Percentiles rank a stretch among this genome's conserved stretches.
These are phyloP conservation scores for Periplaneta americana DNA, from an alignment of 1,140 invertebrate species.

Conservation along the genomic window DNA sequence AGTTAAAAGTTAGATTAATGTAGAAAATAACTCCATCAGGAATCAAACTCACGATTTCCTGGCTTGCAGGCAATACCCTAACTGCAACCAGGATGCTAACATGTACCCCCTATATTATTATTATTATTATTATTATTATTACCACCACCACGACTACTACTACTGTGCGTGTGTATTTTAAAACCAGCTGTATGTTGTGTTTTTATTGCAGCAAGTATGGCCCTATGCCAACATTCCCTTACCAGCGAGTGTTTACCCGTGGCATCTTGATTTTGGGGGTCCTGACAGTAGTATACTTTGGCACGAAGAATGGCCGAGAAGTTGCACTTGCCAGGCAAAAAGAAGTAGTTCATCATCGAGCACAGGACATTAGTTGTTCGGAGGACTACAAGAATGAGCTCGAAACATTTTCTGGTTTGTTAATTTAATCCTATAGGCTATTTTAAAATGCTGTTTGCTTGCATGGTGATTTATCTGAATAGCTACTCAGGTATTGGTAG, in stretches of 20 bases:
- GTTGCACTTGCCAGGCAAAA: constrained; percentile 54
- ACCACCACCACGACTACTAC: no score
- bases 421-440: not conserved
- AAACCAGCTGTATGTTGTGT: no score
- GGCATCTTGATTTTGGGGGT: constrained; percentile 44
- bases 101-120: no score
- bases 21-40: no score
- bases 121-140: no score
- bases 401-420: constrained; percentile 39
- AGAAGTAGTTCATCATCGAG: constrained; percentile 49
- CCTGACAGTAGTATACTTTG: constrained; percentile 56
- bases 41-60: no score
- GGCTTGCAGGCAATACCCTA: no score
- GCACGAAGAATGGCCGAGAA: constrained; percentile 51
- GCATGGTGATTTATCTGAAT: not conserved
- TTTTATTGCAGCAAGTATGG: constrained; percentile 18
- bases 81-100: no score
- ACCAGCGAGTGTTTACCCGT: constrained; percentile 27
- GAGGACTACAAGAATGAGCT: constrained; percentile 48
- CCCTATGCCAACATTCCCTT: constrained; percentile 16
- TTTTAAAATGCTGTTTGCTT: not conserved
- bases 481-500: not conserved
- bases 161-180: no score
- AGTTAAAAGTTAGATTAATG: no score
- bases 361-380: constrained; percentile 55